These are phyloP conservation scores for Drosophila infuscata DNA, from an alignment of 2,888 invertebrate species.

Conservation along the genomic window DNA sequence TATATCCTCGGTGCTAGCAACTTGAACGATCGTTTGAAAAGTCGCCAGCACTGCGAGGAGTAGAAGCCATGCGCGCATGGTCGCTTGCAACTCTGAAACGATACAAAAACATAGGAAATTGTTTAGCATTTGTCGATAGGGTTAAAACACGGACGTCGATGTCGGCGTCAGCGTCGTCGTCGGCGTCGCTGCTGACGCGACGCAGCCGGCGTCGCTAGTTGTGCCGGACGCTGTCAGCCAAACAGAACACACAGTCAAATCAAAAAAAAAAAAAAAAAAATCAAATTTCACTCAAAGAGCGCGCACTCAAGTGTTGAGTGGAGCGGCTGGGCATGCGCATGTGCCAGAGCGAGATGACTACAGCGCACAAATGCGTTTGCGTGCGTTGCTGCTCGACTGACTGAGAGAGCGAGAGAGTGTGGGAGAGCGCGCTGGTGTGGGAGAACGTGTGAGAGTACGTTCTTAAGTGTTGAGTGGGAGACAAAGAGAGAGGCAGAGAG, in stretches of 20 bases:
- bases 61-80: slow-evolving; percentile 86
- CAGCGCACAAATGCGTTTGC: slow-evolving; percentile 31
- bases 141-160: slow-evolving; percentile 57
- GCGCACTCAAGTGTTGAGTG: slow-evolving; percentile 7
- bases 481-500: slow-evolving; percentile 1
- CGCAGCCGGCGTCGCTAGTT: slow-evolving; percentile 14
- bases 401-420: slow-evolving; percentile 4
- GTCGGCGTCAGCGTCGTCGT: slow-evolving; percentile 15
- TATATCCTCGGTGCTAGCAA: slow-evolving; percentile 86
- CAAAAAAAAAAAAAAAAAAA: background rate
- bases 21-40: slow-evolving; percentile 85
- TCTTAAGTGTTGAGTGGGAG: slow-evolving; percentile 15
- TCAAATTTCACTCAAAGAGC: slow-evolving; percentile 43
- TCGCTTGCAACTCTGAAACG: slow-evolving; percentile 86
- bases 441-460: slow-evolving; percentile 10
- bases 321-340: slow-evolving; percentile 38
- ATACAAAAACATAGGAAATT: slow-evolving; percentile 81
- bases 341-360: slow-evolving; percentile 50
- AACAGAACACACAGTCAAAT: slow-evolving; percentile 5
- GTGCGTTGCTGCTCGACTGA: slow-evolving; percentile 29
- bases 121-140: slow-evolving; percentile 79
- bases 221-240: slow-evolving; percentile 3
- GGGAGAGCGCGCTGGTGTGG: slow-evolving; percentile 16
- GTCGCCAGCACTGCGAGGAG: slow-evolving; percentile 86
- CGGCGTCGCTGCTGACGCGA: slow-evolving; percentile 6